Base-by-base conservation (phyloP, 1,140 invertebrate genomes). In the Eubasilissa regina region DNA sequence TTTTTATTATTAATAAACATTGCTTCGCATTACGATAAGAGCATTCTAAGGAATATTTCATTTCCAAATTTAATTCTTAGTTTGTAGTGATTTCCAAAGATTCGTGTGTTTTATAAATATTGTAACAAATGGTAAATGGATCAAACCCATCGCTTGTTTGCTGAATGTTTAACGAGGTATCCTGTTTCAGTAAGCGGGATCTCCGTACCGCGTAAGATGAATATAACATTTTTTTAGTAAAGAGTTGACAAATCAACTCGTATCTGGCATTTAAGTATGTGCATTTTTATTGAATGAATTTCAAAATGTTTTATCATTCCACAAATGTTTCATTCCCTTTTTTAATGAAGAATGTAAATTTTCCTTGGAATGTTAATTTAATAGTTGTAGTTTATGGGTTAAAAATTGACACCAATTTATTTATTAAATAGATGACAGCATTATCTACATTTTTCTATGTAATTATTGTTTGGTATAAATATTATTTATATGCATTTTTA, bases 351-450 rank as follows among this genome's bases (percentile, higher is more conserved):
- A 73, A 48, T 48, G 66, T 74, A 53, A 51, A 74, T 74, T 78
- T 78, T 78, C 77, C 77, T 78, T 78, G 55, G 77, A 78, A 78
- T 78, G 77, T 74, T 48, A 25, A 55, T 56, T 56, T 74, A 21
- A 62, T 72, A 70, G 66, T 13, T 64, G 60, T 70, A 51, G 66
- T 70, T 58, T 44, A 17, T 44, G 12, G 13, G 62, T 21, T 70
- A 70, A 70, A 48, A 70, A 13, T 17, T 51, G 35, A 70, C 66
- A 70, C 66, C 66, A 70, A 51, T 75, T 75, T 75, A 75, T 75
- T 62, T 75, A 70, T 70, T 70, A 51, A 70, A 70, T 70, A 70
- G 45, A 70, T 21, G 48, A 70, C 66, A 21, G 11, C 21, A 51
- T 48, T 21, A 48, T 55, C 35, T 74, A 74, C 53, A 74, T 35